phyloP scores from a whole-genome alignment of 2,113 vertebrate species.

The Mastomys natalensis region DNA sequence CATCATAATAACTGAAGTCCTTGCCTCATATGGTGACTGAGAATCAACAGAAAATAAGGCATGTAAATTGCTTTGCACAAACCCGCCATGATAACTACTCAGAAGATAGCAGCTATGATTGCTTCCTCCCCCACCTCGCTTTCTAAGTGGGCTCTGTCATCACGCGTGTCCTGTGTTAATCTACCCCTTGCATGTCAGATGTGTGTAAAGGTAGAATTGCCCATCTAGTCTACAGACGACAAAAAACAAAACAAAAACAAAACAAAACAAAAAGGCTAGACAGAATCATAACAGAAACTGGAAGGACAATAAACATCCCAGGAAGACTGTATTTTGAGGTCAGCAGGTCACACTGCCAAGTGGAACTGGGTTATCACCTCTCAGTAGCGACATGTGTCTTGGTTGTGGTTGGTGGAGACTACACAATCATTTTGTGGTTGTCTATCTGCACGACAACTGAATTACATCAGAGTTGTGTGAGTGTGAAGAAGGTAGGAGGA shows the following conservation, averaged over 20 bases:
- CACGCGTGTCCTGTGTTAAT: background rate
- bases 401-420: background rate
- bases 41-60: conserved; percentile 58
- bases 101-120: background rate
- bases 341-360: background rate
- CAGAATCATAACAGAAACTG: conserved; percentile 19
- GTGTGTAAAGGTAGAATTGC: background rate
- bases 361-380: background rate
- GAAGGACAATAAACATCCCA: background rate
- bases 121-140: conserved; percentile 9
- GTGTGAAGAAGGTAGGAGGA: background rate
- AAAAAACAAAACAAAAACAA: conserved; percentile 4
- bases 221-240: background rate
- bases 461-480: background rate
- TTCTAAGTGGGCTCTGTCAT: background rate
- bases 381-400: background rate
- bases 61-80: conserved; percentile 47
- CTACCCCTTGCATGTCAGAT: background rate
- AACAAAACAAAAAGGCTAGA: background rate
- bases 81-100: background rate
- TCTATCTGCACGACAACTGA: background rate
- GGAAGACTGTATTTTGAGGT: conserved; percentile 62
- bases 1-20: background rate
- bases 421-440: conserved; percentile 2
- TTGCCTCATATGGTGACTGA: conserved; percentile 28